phyloP scores from a whole-genome alignment of 2,888 invertebrate species.

The Theretra japonica region DNA sequence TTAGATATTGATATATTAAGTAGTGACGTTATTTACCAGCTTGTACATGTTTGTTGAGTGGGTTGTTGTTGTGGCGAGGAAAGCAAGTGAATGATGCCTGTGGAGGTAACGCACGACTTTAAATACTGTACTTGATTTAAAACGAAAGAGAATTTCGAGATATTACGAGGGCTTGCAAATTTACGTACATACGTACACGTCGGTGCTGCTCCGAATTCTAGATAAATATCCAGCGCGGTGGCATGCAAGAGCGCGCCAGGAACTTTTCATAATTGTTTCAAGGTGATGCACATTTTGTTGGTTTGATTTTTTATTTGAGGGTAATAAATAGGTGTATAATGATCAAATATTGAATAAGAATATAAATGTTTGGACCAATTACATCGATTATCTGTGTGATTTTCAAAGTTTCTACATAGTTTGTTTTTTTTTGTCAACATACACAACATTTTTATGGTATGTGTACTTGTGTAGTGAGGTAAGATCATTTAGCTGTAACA shows the following conservation, averaged over 20 bases:
- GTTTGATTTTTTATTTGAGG: no score
- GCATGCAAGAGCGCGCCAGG: conserved; percentile 53
- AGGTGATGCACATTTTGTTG: background rate
- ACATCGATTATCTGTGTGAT: no score
- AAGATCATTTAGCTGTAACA: no score
- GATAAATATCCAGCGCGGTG: conserved; percentile 57
- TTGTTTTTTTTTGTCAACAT: no score
- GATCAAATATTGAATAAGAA: no score
- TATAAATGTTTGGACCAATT: no score
- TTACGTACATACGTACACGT: conserved; percentile 49
- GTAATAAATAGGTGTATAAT: no score
- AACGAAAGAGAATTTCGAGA: conserved; percentile 62
- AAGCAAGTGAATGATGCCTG: conserved; percentile 51
- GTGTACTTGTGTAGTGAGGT: no score
- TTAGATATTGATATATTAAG: background rate
- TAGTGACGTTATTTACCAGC: conserved; percentile 65
- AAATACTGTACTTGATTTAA: conserved; percentile 61
- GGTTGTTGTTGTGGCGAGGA: conserved; percentile 39
- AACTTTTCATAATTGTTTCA: conserved; percentile 4
- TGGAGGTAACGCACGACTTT: conserved; percentile 49
- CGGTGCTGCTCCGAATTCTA: conserved; percentile 73
- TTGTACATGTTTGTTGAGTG: conserved; percentile 74
- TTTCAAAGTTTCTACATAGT: no score
- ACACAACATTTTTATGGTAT: no score
- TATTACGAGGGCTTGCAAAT: conserved; percentile 66